Percentiles rank a stretch among this genome's conserved stretches.
Conservation (phyloP, 2,797 vertebrate genomes). For the Sebastes jordani region DNA sequence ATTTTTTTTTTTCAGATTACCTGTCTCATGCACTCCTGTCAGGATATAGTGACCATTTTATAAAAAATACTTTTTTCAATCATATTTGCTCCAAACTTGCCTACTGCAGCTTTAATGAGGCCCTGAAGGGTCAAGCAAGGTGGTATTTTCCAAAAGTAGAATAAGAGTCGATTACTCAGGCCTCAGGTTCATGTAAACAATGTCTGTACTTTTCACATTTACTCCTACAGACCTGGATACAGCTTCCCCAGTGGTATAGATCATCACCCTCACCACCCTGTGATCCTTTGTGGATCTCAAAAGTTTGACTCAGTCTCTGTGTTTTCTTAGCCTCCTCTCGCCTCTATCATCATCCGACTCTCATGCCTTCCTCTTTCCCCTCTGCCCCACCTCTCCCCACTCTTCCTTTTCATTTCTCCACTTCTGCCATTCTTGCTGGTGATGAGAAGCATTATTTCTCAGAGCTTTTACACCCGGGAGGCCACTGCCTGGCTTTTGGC, state of each 20-base stretch:
- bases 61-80: too few relatives aligned
- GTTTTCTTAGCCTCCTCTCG: slow-evolving; percentile 16
- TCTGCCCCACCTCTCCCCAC: slow-evolving; percentile 15
- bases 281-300: slow-evolving; percentile 9
- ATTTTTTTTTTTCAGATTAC: too few relatives aligned
- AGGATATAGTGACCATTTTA: too few relatives aligned
- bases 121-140: not conserved
- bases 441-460: slow-evolving; percentile 72
- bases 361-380: slow-evolving; percentile 14
- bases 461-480: slow-evolving; percentile 59
- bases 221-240: not conserved
- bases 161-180: not conserved
- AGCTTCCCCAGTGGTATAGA: not conserved
- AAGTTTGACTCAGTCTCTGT: slow-evolving; percentile 29
- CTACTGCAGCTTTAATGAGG: too few relatives aligned
- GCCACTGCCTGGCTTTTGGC: slow-evolving; percentile 68
- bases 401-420: slow-evolving; percentile 34
- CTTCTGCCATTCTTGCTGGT: slow-evolving; percentile 43
- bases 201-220: not conserved
- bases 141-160: not conserved
- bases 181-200: slow-evolving; percentile 6
- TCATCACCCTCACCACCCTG: not conserved
- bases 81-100: too few relatives aligned
- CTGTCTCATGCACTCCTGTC: too few relatives aligned
- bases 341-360: slow-evolving; percentile 28